Conservation (phyloP, 2,113 vertebrate genomes). For the Heteronetta atricapilla region DNA sequence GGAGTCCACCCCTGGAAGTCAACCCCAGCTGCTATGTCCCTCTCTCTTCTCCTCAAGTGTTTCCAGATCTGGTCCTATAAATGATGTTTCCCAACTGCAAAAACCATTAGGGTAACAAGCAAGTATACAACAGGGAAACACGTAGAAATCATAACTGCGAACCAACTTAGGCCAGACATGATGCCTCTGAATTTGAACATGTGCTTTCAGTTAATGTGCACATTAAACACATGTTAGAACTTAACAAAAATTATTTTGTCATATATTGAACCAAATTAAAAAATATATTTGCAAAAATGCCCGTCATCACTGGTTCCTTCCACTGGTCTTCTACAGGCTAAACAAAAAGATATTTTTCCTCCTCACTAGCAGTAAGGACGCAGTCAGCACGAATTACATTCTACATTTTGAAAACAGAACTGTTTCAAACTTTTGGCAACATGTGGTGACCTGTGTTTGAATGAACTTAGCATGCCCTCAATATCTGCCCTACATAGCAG, state of each 20-base stretch:
- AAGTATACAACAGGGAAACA: not conserved
- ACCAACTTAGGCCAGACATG: not conserved
- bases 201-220: not conserved
- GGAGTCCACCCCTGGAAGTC: not conserved
- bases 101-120: not conserved
- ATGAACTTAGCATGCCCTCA: not conserved
- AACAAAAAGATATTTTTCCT: not conserved
- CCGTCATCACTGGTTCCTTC: not conserved
- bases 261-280: not conserved
- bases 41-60: not conserved
- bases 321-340: not conserved
- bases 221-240: not conserved
- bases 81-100: not conserved
- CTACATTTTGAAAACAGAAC: not conserved
- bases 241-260: not conserved
- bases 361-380: not conserved
- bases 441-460: not conserved
- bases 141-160: not conserved
- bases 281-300: not conserved
- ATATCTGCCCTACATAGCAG: not conserved
- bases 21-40: not conserved
- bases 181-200: not conserved
- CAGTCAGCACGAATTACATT: not conserved
- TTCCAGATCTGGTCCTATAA: not conserved
- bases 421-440: not conserved